Base-by-base conservation (phyloP, 1,140 invertebrate species). In the Sycophaga agraensis region DNA sequence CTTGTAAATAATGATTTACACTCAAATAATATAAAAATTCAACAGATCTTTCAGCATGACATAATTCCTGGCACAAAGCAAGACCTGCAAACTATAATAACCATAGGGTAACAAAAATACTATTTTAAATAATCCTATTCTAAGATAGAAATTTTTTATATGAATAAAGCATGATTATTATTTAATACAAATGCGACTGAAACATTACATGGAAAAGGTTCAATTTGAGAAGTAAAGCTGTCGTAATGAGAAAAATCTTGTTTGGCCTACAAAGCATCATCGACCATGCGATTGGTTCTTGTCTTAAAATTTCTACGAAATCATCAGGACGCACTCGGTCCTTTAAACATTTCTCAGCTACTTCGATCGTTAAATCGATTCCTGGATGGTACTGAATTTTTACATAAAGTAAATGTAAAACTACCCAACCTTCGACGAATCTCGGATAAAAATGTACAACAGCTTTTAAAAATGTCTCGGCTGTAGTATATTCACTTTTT, bases 301-400 rank as follows among this genome's bases (percentile, higher is more conserved):
- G 11, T 14, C 48, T 37, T 0, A 64, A 43, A n/a, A 64, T 19
- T 1, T 37, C n/a, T 22, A 48, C 8, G 2, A 19, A 4, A n/a
- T 56, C 28, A 7, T 34, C 55, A 7, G 65, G 63, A 16, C 14
- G 16, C 22, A 51, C n/a, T 46, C 62, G 58, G 11, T 71, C 69
- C 12, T 40, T 54, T 26, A 72, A 49, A 17, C 71, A 73, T 34
- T 71, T 65, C n/a, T 71, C 40, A n/a, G 73, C 70, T 12, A 66
- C 40, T n/a, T 66, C 58, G 9, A 66, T 21, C 17, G 72, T 46
- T 5, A 72, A 8, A 55, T 70, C 65, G 17, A 70, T 50, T 11
- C 73, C 73, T 74, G 69, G 66, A 46, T 46, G 58, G 51, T 74
- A 70, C 54, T 73, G 53, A 2, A 37, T 73, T 55, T 64, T 64